A percentile compares a stretch with the other conserved stretches of the same genome.
Conservation (phyloP, 2,113 vertebrate genomes). For the Actinemys pallida region DNA sequence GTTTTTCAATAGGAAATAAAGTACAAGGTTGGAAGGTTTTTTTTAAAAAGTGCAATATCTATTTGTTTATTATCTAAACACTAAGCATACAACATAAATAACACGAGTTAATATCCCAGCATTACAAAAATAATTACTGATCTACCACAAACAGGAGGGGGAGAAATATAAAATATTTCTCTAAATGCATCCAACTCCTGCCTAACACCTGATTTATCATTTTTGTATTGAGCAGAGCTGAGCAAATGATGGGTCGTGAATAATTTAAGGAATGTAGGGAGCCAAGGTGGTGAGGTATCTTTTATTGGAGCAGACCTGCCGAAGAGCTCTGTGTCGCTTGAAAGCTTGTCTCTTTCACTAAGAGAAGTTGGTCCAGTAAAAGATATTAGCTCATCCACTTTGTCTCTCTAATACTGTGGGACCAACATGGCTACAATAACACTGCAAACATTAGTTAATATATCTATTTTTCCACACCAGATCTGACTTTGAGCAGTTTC, state of each 20-base stretch:
- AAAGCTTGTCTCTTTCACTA: background rate
- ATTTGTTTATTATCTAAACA: background rate
- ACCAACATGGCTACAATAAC: background rate
- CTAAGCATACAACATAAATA: conserved; percentile 6
- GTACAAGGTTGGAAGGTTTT: background rate
- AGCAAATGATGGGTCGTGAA: conserved; percentile 29
- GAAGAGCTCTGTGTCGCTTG: background rate
- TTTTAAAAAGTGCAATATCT: background rate
- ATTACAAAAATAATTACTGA: background rate
- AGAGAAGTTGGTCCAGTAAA: background rate
- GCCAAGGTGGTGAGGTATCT: background rate
- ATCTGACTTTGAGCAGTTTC: background rate
- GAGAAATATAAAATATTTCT: conserved; percentile 5
- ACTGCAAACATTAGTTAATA: background rate
- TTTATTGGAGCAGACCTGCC: background rate
- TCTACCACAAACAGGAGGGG: background rate
- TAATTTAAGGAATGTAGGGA: conserved; percentile 31
- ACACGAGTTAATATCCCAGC: background rate
- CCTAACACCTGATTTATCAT: conserved; percentile 25
- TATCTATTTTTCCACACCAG: background rate
- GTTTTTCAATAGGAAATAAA: background rate
- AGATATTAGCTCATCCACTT: background rate
- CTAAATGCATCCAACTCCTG: background rate
- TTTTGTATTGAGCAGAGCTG: background rate
- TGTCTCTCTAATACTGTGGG: background rate